Base-by-base conservation (phyloP, 2,888 invertebrate species). In the Didymodactylos carnosus region DNA sequence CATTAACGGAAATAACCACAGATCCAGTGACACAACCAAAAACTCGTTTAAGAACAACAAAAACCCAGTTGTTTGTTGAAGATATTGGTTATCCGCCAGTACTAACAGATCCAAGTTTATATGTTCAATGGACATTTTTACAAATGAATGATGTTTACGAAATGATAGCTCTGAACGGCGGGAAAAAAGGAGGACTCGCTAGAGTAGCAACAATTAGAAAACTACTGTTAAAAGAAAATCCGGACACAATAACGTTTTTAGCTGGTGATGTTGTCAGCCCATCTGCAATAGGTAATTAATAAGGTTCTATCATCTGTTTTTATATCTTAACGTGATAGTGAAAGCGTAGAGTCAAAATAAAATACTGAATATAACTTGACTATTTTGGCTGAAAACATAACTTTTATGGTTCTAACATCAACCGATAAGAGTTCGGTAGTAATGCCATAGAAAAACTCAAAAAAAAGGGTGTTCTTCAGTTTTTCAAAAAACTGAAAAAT, bases 61-160 rank as follows among this genome's bases (percentile, higher is more conserved):
- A n/a, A 19, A 19, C 19, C 19, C 29, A 35, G 19, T n/a, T 35
- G n/a, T 35, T n/a, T 35, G 8, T 35, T 35, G 62, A 62, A 35
- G 35, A 62, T 35, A 62, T 62, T n/a, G 62, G 62, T 62, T 62
- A 19, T 35, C 62, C 62, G 29, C 62, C 62, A 35, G 4, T 35
- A 35, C 35, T 62, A 14, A 62, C 29, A 11, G 35, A 35, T n/a
- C 35, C 62, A 19, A 16, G 35, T 35, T 62, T 5, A 19, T 62
- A 62, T 62, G 35, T 62, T 10, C 62, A 62, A 62, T 62, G 62
- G 62, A 62, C 62, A 62, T 62, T 62, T 62, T 8, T 62, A 62
- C 62, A 62, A 62, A 62, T 62, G 62, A 62, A 62, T 35, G 62
- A 62, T 62, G 62, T 62, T 62, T 62, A 62, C n/a, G 62, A 62